Evolutionary conservation across 1,140 invertebrate species (phyloP).

Genomic region (Heliconius himera): DNA sequence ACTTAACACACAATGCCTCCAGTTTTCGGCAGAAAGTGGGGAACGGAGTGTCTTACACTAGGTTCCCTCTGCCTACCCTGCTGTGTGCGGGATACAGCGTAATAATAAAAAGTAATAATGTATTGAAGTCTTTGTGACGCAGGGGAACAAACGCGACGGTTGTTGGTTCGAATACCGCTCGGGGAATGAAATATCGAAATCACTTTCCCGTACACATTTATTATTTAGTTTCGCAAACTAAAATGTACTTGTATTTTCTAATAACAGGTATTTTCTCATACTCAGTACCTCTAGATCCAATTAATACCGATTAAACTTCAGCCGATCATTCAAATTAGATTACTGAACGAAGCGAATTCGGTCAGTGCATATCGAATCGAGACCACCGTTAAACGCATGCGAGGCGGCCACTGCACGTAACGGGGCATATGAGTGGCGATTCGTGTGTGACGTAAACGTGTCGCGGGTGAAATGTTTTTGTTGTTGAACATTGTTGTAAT

Average conservation of each 20-base stretch:
- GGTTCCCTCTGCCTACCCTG: too few relatives aligned
- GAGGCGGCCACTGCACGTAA: conserved; percentile 24
- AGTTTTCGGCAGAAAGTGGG: too few relatives aligned
- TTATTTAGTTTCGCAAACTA: neutral
- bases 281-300: neutral
- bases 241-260: neutral
- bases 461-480: conserved; percentile 23
- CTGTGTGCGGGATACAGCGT: too few relatives aligned
- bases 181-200: too few relatives aligned
- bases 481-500: neutral
- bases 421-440: conserved; percentile 25
- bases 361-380: conserved; percentile 48
- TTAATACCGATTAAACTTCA: conserved; percentile 11
- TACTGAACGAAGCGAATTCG: conserved; percentile 37
- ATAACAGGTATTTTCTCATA: too few relatives aligned
- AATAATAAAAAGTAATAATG: too few relatives aligned
- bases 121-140: too few relatives aligned
- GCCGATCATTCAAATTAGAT: conserved; percentile 28
- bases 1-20: too few relatives aligned
- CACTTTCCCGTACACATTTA: too few relatives aligned
- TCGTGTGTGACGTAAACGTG: conserved; percentile 8
- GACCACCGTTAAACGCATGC: conserved; percentile 44
- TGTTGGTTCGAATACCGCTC: too few relatives aligned
- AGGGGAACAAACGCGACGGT: too few relatives aligned
- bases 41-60: too few relatives aligned